Percentiles rank a stretch among this genome's conserved stretches.
These are phyloP conservation scores for Lepus timidus DNA, from an alignment of 2,113 vertebrate genomes.

Conservation along the genomic window DNA sequence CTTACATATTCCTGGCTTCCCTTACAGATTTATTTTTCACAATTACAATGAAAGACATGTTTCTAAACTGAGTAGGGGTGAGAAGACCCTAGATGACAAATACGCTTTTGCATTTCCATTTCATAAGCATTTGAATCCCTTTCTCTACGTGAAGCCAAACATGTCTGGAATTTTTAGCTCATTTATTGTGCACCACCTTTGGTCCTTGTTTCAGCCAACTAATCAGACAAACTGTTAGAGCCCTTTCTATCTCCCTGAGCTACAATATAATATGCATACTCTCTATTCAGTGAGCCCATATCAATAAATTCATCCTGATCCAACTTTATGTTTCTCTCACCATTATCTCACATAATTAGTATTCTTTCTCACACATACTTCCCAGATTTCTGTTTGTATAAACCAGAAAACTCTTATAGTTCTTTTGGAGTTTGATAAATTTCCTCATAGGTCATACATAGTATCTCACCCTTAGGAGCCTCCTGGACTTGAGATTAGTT, in stretches of 20 bases:
- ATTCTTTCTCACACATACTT: background rate
- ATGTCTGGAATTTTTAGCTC: background rate
- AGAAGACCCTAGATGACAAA: background rate
- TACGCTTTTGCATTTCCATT: background rate
- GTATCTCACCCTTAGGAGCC: background rate
- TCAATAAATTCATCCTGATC: background rate
- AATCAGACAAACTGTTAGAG: background rate
- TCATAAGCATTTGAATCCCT: background rate
- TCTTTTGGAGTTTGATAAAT: background rate
- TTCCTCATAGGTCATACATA: background rate
- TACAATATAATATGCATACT: background rate
- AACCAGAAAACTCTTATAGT: background rate
- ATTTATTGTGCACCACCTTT: background rate
- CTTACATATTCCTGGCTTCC: background rate
- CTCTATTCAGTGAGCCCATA: background rate
- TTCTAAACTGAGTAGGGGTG: background rate
- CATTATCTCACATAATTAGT: background rate
- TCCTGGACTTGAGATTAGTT: background rate
- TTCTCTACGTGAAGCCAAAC: background rate
- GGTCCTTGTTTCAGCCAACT: background rate
- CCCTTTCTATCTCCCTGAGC: background rate
- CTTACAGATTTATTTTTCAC: background rate
- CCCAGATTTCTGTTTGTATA: background rate
- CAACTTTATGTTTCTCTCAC: background rate
- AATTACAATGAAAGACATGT: background rate